phyloP scores from a whole-genome alignment of 2,797 vertebrate genomes.

The Eulemur rubriventer region DNA sequence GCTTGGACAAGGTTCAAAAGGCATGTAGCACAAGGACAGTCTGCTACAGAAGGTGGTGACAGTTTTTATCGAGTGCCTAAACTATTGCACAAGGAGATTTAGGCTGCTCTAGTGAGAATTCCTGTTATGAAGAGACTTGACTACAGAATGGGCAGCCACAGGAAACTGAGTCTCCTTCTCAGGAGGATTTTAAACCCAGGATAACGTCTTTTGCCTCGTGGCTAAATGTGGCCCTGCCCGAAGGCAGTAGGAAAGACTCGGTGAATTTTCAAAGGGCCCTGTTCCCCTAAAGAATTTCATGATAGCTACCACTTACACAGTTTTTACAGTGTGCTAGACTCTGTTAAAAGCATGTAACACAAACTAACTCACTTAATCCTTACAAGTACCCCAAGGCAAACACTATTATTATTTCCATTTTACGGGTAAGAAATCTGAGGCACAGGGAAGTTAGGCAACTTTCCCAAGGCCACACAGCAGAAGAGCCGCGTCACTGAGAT shows the following conservation, averaged over 20 bases:
- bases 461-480: background rate
- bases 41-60: background rate
- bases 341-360: background rate
- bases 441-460: background rate
- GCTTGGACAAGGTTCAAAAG: background rate
- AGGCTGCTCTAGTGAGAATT: background rate
- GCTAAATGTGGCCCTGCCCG: background rate
- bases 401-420: background rate
- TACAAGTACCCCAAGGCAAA: background rate
- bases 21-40: background rate
- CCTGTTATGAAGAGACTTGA: background rate
- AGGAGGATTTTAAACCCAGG: background rate
- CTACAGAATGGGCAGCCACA: background rate
- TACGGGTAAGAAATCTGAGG: background rate
- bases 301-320: background rate
- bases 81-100: background rate
- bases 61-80: background rate
- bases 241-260: background rate
- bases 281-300: background rate
- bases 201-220: background rate
- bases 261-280: background rate
- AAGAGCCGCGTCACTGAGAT: background rate
- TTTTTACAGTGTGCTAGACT: background rate
- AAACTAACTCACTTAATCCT: background rate
- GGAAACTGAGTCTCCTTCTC: background rate